phyloP scores from a whole-genome alignment of 2,797 vertebrate genomes.

The Percopsis omiscomaycus region DNA sequence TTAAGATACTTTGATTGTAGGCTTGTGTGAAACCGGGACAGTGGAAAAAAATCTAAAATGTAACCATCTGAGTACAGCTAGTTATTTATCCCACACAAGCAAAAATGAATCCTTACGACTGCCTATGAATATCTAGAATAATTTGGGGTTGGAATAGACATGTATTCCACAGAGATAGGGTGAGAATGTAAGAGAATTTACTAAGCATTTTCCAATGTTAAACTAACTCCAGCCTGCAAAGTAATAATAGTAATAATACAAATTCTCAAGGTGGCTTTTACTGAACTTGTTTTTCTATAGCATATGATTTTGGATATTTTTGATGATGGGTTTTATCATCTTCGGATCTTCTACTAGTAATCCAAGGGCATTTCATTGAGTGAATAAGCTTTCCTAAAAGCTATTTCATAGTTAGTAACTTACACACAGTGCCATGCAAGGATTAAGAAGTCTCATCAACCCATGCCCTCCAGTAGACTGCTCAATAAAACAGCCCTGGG shows the following conservation, averaged over 20 bases:
- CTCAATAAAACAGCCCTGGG: too few relatives aligned
- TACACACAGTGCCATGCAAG: background rate
- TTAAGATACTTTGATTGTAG: conserved; percentile 56
- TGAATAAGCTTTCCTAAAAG: conserved; percentile 20
- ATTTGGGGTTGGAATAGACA: conserved; percentile 65
- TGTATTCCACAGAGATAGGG: conserved; percentile 48
- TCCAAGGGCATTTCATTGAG: conserved; percentile 15
- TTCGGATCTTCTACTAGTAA: background rate
- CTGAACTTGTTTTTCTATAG: conserved; percentile 5
- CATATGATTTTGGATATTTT: background rate
- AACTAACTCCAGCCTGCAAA: conserved; percentile 4
- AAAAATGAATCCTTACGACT: conserved; percentile 55
- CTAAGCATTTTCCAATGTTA: conserved; percentile 25
- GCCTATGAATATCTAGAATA: conserved; percentile 64
- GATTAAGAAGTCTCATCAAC: too few relatives aligned
- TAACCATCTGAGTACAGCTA: conserved; percentile 28
- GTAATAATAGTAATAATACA: background rate
- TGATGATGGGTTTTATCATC: background rate
- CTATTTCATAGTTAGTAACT: conserved; percentile 30
- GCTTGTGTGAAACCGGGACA: conserved; percentile 31
- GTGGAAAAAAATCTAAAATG: conserved; percentile 8
- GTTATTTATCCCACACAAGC: conserved; percentile 44
- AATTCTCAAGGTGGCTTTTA: conserved; percentile 2
- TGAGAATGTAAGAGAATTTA: conserved; percentile 58
- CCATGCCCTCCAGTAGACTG: too few relatives aligned